Evolutionary conservation across 2,113 vertebrate genomes (phyloP), one percentile per base, ranked within the genome.

Genomic region (Xenus cinereus): DNA sequence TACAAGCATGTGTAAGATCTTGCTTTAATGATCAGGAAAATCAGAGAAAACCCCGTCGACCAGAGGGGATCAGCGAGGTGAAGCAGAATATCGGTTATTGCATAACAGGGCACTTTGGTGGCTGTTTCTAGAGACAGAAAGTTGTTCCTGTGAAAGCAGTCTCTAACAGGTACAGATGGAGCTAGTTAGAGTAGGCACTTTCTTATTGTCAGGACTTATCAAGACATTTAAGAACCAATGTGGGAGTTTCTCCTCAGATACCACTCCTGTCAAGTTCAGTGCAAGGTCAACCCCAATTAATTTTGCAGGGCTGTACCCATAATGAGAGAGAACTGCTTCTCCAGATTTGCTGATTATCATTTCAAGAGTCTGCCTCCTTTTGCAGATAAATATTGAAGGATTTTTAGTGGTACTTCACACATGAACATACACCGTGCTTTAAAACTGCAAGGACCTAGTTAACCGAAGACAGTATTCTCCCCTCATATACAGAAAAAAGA

Each of bases 271-370:
- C 57, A 82, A 78, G 86, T 93, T 93, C 62, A 79, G 48, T 37
- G 62, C 68, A 74, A 95, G 73, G 83, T 90, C 90, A 90, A 67
- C 24, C 50, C 73, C 62, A 75, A 79, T 87, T 90, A 95, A 84
- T 87, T 90, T 66, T 41, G 18, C 74, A 84, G 51, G 30, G 68
- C 51, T 60, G 73, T 59, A 33, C 20, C 39, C 41, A 46, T 37
- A 71, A 63, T 50, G 68, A 78, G 73, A 84, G 33, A 74, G 11
- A 57, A 59, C 74, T 80, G 90, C 27, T 85, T 81, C 54, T 85
- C 24, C 85, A 80, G 62, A 75, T 50, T 11, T n/a, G 46, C 74
- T 76, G 32, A 56, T 76, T 72, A 71, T 32, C 4, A 43, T 39
- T 73, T 83, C 43, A 84, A 67, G 77, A 39, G 66, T 51, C 74